Base-by-base conservation (phyloP, 1,140 invertebrate genomes). In the Mya arenaria region DNA sequence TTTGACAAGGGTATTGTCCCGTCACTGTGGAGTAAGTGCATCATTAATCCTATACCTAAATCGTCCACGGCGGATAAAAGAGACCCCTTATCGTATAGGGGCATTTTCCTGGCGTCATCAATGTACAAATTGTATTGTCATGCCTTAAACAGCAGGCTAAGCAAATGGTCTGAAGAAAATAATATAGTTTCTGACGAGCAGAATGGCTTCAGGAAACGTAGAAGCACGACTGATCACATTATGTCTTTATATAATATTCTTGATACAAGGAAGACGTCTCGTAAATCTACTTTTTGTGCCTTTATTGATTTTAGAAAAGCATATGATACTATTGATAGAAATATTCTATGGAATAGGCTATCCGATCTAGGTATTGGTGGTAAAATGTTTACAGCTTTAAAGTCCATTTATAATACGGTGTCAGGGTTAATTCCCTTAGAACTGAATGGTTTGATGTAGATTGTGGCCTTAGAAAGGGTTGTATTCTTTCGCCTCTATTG, bases 231-330 rank as follows among this genome's bases (percentile, higher is more conserved):
- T 28, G 69, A 72, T 72, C 69, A 72, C 30, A 55, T 72, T 4
- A 55, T 19, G 10, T 25, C 48, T 15, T 32, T 72, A 13, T 34
- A 25, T n/a, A 72, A 56, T 72, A 8, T 72, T 15, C 30, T 72
- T 55, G 69, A 72, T 56, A 55, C 69, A 10, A 72, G 69, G 48
- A 72, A 72, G 36, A 72, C 25, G 36, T 30, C n/a, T 8, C 52
- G 19, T 19, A 13, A 56, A 17, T 44, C 36, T 34, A 72, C 48
- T 25, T 72, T 56, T 34, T 8, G 8, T 37, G 41, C 69, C 19
- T 72, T 52, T 72, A 72, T 55, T 13, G 41, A 72, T 72, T 72
- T 72, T 55, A 52, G 15, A 28, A 72, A 72, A 23, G 41, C 69
- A 25, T 55, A 55, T 30, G 48, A 55, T 72, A 55, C 32, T 55